Conservation (phyloP, 2,113 vertebrate genomes). For the Platysternon megacephalum region DNA sequence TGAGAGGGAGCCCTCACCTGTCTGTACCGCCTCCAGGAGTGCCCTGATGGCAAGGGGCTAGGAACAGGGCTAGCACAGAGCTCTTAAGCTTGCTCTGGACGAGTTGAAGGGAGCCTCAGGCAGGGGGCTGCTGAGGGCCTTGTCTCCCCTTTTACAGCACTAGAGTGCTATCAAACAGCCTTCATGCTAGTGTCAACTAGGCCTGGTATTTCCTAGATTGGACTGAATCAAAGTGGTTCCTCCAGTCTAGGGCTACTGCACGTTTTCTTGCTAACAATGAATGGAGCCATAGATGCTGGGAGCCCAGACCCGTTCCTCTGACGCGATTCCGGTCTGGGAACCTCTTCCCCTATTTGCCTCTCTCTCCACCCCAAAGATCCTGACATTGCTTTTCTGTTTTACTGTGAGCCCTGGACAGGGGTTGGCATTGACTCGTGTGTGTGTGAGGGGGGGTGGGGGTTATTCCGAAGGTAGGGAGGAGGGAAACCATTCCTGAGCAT, state of each 20-base stretch:
- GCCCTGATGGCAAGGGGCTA: no score
- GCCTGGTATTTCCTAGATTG: neutral
- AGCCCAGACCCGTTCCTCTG: neutral
- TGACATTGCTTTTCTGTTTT: neutral
- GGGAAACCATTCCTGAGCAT: neutral
- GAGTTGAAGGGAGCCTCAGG: neutral
- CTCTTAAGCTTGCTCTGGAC: neutral
- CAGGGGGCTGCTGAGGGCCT: no score
- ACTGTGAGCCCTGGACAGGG: no score
- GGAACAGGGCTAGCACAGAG: neutral
- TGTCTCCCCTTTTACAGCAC: neutral
- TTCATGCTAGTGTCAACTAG: accelerated
- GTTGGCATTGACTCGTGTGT: neutral
- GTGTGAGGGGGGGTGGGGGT: no score
- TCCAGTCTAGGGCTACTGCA: neutral
- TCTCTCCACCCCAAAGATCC: neutral
- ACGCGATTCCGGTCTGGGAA: neutral
- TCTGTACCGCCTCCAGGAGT: neutral
- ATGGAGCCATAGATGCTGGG: no score
- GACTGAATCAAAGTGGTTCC: neutral
- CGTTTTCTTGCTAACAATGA: neutral
- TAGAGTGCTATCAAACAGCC: neutral
- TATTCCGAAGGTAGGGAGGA: no score
- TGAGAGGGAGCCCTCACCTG: no score
- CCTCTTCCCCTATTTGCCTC: no score